These are phyloP conservation scores for Geopemphigus sp. DNA, from an alignment of 1,140 invertebrate genomes.

Conservation along the genomic window DNA sequence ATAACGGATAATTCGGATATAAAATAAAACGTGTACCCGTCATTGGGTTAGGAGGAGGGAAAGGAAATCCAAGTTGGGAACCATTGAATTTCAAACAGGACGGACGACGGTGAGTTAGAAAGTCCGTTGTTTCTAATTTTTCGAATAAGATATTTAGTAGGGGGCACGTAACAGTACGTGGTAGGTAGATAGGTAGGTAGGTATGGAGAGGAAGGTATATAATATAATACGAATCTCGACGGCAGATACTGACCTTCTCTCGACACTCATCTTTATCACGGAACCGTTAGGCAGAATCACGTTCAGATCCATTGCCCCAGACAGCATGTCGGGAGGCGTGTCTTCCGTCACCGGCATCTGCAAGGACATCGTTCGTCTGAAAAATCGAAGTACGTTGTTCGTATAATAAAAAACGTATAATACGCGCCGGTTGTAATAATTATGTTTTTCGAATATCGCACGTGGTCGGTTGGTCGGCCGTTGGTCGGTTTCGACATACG, in stretches of 20 bases:
- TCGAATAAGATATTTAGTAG: neutral
- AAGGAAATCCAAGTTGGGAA: too few species aligned
- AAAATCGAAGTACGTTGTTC: slow-evolving; percentile 30
- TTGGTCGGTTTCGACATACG: too few species aligned
- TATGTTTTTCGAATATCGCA: neutral
- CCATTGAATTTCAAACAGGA: too few species aligned
- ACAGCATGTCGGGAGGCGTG: slow-evolving; percentile 71
- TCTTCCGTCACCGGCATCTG: slow-evolving; percentile 69
- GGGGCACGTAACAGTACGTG: neutral
- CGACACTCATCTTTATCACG: slow-evolving; percentile 64
- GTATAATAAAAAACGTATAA: too few species aligned
- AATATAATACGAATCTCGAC: neutral
- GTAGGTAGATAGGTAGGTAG: neutral
- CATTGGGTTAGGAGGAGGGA: too few species aligned
- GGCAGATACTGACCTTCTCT: slow-evolving; percentile 63
- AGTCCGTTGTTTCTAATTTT: neutral
- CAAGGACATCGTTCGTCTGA: slow-evolving; percentile 54
- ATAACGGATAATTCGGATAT: too few species aligned
- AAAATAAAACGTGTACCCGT: too few species aligned
- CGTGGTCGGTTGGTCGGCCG: too few species aligned
- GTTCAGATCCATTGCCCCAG: slow-evolving; percentile 71
- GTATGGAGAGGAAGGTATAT: too few species aligned
- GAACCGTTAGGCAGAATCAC: slow-evolving; percentile 68
- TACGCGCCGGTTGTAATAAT: neutral
- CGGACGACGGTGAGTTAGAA: neutral